These are phyloP conservation scores for Epinephelus cyanopodus DNA, from an alignment of 2,113 vertebrate species.

Conservation along the genomic window DNA sequence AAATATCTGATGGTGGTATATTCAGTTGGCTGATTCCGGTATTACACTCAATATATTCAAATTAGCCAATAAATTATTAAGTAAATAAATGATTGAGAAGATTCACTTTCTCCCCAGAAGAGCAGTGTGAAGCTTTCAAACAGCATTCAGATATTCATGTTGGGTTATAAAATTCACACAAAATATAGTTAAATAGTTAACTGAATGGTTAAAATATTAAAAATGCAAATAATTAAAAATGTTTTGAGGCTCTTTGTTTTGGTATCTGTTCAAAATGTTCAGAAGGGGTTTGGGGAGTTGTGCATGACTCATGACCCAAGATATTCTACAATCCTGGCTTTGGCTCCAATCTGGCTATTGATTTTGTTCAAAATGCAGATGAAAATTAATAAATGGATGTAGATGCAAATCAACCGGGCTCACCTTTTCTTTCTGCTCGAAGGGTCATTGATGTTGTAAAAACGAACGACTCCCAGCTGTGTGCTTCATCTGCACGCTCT, in stretches of 20 bases:
- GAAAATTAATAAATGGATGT: conserved; percentile 12
- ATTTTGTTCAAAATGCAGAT: conserved; percentile 18
- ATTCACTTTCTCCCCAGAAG: not conserved
- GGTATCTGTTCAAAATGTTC: not conserved
- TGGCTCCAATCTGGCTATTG: not conserved
- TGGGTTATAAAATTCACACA: not conserved
- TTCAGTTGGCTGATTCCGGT: not conserved
- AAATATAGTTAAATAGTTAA: not conserved
- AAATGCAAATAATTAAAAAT: not conserved
- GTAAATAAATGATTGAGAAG: not conserved
- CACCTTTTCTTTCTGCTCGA: conserved; percentile 26
- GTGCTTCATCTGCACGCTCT: conserved; percentile 46
- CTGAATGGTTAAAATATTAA: not conserved
- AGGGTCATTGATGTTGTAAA: conserved; percentile 31
- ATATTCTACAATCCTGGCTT: not conserved
- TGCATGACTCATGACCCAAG: not conserved
- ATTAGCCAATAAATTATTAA: not conserved
- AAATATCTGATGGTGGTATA: not conserved
- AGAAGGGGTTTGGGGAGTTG: not conserved
- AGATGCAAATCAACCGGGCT: conserved; percentile 8
- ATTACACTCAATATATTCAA: not conserved
- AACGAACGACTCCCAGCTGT: conserved; percentile 33
- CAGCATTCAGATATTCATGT: not conserved
- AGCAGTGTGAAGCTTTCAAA: not conserved
- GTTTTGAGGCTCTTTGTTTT: not conserved